Conservation (phyloP, 2,888 invertebrate genomes). For the Drosophila falleni region DNA sequence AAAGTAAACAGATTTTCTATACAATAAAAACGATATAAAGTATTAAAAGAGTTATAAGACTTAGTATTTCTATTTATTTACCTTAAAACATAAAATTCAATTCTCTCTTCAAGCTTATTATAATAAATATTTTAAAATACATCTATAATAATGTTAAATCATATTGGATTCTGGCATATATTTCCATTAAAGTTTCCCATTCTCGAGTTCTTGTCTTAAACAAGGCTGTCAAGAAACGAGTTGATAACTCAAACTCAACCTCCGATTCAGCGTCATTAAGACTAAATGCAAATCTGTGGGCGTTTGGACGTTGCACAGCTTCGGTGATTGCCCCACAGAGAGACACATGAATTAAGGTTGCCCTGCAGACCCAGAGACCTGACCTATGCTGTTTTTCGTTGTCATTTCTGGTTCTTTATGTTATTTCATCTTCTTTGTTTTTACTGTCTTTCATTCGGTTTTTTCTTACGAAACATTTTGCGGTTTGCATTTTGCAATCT, state of each 20-base stretch:
- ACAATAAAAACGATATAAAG: too few species aligned
- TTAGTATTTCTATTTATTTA: too few species aligned
- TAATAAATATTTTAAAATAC: background rate
- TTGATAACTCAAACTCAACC: conserved; percentile 18
- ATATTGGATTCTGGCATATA: background rate
- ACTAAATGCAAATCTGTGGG: conserved; percentile 10
- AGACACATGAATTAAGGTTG: conserved; percentile 58
- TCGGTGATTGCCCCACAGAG: conserved; percentile 4
- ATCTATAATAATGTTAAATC: background rate
- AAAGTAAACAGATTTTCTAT: too few species aligned
- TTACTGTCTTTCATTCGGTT: conserved; percentile 19
- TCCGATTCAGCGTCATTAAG: conserved; percentile 13
- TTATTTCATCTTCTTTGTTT: conserved; percentile 24
- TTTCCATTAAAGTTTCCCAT: background rate
- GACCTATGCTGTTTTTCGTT: conserved; percentile 62
- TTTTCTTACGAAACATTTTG: conserved; percentile 44
- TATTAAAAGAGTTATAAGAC: too few species aligned
- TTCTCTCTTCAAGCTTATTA: too few species aligned
- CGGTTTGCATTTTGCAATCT: conserved; percentile 44
- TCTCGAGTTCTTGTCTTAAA: background rate
- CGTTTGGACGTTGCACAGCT: conserved; percentile 3
- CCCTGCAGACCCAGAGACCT: conserved; percentile 71
- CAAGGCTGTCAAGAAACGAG: conserved; percentile 10
- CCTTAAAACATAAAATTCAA: too few species aligned
- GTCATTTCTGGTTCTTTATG: conserved; percentile 45